phyloP scores from a whole-genome alignment of 2,888 invertebrate genomes.

The Acholoe squamosa region DNA sequence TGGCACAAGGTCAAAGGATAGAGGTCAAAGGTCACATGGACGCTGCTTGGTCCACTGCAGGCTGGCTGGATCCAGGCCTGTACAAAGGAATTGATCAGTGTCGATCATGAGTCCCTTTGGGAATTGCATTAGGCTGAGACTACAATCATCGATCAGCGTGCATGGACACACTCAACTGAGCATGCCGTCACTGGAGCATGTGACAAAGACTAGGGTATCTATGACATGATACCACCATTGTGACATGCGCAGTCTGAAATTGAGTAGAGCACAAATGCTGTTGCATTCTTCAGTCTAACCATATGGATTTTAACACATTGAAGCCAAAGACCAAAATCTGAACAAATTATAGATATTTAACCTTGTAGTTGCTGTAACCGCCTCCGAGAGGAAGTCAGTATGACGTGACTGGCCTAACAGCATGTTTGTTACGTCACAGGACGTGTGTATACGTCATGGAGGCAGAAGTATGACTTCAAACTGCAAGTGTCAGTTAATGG shows the following conservation, averaged over 20 bases:
- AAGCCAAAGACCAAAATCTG: slow-evolving; percentile 33
- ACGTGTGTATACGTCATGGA: not conserved
- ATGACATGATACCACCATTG: not conserved
- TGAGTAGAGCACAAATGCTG: not conserved
- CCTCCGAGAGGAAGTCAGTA: not conserved
- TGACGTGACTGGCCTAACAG: not conserved
- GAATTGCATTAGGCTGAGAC: not conserved
- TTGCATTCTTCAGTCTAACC: not conserved
- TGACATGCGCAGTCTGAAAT: not conserved
- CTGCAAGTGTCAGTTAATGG: not conserved
- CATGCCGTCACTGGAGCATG: not conserved
- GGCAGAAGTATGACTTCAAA: not conserved
- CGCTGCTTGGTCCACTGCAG: slow-evolving; percentile 15
- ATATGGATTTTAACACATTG: not conserved
- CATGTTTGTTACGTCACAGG: not conserved
- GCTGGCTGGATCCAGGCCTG: slow-evolving; percentile 18
- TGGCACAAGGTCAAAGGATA: not conserved
- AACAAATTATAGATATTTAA: not conserved
- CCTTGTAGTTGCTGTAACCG: not conserved
- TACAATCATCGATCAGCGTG: not conserved
- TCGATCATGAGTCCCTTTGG: slow-evolving; percentile 32
- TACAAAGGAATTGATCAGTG: slow-evolving; percentile 22
- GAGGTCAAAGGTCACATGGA: slow-evolving; percentile 34
- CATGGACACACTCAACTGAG: not conserved
- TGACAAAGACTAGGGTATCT: not conserved